Evolutionary conservation across 2,797 vertebrate species (phyloP), one percentile per base, ranked within the genome.

Genomic region (Sebastes iracundus): DNA sequence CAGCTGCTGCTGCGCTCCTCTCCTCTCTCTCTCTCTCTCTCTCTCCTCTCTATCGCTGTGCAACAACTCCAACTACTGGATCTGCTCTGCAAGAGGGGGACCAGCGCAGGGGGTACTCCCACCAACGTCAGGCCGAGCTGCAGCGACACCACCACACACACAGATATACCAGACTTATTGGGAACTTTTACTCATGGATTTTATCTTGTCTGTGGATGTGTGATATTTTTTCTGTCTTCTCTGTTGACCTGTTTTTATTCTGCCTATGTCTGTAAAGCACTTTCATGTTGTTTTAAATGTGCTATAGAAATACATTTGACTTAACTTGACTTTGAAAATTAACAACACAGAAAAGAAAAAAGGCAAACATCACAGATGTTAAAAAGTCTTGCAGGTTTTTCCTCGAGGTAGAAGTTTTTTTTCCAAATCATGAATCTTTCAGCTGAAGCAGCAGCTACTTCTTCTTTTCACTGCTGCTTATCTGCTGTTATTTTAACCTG

Each of bases 31-130:
- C 87, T 90, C 84, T 33, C 30, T 62, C 64, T 87, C 87, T 90
- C 89, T 23, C 23, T 83, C 64, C 84, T 87, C 87, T 90, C 88
- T 73, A 23, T 77, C 86, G 60, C 75, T 65, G 87, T 91, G 92
- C 91, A 93, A 93, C 93, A 92, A 95, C 94, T 94, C 94, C 92
- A 95, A 95, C 94, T 95, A 95, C 95, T 93, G 94, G 93, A 94
- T 90, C 79, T 49, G 93, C 90, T 81, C 92, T 94, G 95, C 94
- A 89, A 92, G 90, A 92, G 90, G 80, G 95, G 95, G 95, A 92
- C 93, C 94, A 53, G 71, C 6, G 88, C 87, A 93, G 93, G 95
- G 93, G 94, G 95, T 90, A 95, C 95, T 96, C 92, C 92, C 86
- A 95, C 94, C 66, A 59, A 81, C 94, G 89, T 8, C 52, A 22